Evolutionary conservation across 1,140 invertebrate genomes (phyloP).

Genomic region (Protaetia brevitarsis): DNA sequence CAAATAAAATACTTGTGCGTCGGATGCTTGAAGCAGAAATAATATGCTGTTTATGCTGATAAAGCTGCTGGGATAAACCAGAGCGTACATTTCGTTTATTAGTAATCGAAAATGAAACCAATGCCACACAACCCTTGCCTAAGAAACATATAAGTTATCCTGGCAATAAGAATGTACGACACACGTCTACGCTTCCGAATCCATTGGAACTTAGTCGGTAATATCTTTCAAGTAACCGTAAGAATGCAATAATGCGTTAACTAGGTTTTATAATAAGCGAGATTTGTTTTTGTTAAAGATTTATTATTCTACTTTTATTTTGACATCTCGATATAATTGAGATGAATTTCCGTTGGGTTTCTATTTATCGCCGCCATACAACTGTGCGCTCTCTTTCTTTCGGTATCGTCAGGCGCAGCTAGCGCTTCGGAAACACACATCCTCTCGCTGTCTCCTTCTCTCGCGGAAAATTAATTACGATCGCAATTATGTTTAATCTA

Average conservation of each 20-base stretch:
- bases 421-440: neutral
- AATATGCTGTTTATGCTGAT: no score
- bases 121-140: no score
- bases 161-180: no score
- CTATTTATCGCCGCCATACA: neutral
- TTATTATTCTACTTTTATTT: constrained; percentile 4
- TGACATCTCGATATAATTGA: neutral
- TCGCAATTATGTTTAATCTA: neutral
- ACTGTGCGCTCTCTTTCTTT: neutral
- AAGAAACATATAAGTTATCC: no score
- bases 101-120: no score
- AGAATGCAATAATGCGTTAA: constrained; percentile 16
- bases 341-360: neutral
- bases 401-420: neutral
- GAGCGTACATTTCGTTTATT: no score
- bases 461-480: constrained; percentile 1
- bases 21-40: no score
- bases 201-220: no score
- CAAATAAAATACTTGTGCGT: no score
- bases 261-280: constrained; percentile 2
- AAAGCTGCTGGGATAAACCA: no score
- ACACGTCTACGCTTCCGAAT: no score
- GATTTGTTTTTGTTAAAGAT: constrained; percentile 8
- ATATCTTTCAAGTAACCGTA: no score
- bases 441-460: neutral